These are phyloP conservation scores for Columba guinea DNA, from an alignment of 2,797 vertebrate genomes.

Conservation along the genomic window DNA sequence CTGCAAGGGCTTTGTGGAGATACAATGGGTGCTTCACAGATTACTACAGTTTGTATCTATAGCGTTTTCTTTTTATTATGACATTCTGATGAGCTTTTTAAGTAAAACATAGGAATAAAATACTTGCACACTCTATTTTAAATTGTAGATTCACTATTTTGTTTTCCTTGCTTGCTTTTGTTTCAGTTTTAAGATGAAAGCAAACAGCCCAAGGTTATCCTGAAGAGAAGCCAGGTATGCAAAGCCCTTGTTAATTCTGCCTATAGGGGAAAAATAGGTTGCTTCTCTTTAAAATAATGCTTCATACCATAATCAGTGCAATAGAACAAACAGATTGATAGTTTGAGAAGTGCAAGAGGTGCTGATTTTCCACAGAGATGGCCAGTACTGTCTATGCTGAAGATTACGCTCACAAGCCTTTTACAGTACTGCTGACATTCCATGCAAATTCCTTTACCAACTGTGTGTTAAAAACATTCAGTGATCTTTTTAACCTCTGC, in stretches of 20 bases:
- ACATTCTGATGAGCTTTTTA: conserved; percentile 9
- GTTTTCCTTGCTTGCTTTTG: conserved; percentile 12
- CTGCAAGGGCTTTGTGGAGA: neutral
- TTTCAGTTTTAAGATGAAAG: conserved; percentile 59
- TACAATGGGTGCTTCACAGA: neutral
- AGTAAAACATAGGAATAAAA: neutral
- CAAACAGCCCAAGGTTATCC: conserved; percentile 33
- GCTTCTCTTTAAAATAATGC: neutral
- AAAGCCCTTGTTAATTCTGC: conserved; percentile 37
- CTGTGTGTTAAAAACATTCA: conserved; percentile 38
- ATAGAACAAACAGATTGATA: neutral
- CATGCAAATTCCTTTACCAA: conserved; percentile 48
- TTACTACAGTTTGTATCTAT: neutral
- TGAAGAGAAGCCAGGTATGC: conserved; percentile 13
- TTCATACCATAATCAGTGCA: neutral
- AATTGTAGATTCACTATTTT: conserved; percentile 28
- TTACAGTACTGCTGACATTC: conserved; percentile 12
- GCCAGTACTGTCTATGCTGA: neutral
- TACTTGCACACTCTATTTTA: neutral
- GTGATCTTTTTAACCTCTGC: neutral
- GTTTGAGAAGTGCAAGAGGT: neutral
- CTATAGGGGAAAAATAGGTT: neutral
- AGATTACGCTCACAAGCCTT: neutral
- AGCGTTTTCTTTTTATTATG: neutral
- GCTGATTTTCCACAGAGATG: neutral